Evolutionary conservation across 2,888 invertebrate species (phyloP).

Genomic region (Sphinx pinastri): DNA sequence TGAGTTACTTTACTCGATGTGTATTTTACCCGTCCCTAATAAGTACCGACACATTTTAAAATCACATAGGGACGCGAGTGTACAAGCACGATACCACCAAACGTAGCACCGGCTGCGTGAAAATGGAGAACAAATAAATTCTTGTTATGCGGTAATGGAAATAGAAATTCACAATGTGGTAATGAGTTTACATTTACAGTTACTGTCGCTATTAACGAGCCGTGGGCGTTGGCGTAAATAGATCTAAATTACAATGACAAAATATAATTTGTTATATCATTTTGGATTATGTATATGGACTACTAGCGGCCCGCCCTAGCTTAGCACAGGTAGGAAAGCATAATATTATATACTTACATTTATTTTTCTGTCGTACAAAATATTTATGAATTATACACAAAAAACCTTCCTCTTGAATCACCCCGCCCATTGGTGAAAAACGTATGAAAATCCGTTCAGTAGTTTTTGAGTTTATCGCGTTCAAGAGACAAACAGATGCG

Average conservation of each 20-base stretch:
- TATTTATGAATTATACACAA: no score
- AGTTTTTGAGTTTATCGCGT: no score
- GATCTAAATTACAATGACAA: conserved; percentile 11
- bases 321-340: no score
- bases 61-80: conserved; percentile 29
- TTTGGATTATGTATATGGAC: not conserved
- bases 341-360: no score
- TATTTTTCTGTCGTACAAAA: no score
- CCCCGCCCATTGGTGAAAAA: no score
- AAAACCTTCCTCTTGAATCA: no score
- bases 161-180: conserved; percentile 69
- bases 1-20: conserved; percentile 44
- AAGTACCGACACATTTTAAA: conserved; percentile 21
- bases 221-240: conserved; percentile 57
- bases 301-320: no score
- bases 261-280: not conserved
- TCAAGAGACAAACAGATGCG: no score
- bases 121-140: conserved; percentile 75
- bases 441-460: no score
- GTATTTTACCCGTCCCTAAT: conserved; percentile 47
- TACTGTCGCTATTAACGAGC: conserved; percentile 44
- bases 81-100: conserved; percentile 58
- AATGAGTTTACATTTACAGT: conserved; percentile 66
- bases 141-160: conserved; percentile 61
- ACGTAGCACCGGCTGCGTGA: conserved; percentile 61